Evolutionary conservation across 2,797 vertebrate species (phyloP).

Genomic region (Darevskia mixta): DNA sequence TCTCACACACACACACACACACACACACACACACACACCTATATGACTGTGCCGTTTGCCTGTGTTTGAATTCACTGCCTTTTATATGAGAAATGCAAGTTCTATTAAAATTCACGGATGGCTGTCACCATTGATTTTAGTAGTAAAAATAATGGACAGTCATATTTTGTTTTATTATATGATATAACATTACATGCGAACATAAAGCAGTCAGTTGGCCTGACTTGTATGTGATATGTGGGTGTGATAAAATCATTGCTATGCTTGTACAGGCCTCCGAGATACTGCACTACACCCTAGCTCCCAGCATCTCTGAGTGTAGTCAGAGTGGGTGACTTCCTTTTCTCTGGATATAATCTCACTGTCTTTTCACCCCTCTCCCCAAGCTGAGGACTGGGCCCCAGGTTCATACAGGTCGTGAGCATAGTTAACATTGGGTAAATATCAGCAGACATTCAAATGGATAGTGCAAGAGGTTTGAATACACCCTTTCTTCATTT

Average conservation of each 20-base stretch:
- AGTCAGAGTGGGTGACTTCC: background rate
- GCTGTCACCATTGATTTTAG: conserved; percentile 60
- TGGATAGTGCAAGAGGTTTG: background rate
- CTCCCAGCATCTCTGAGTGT: background rate
- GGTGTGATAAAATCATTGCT: conserved; percentile 30
- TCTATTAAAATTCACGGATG: conserved; percentile 59
- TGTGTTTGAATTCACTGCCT: conserved; percentile 53
- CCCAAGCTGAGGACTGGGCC: background rate
- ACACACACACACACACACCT: background rate
- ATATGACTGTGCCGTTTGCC: background rate
- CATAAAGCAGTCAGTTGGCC: conserved; percentile 46
- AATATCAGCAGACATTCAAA: background rate
- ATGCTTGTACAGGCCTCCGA: background rate
- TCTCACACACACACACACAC: background rate
- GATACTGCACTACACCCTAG: background rate
- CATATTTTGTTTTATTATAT: conserved; percentile 53
- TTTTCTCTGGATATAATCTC: background rate
- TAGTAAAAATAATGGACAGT: conserved; percentile 69
- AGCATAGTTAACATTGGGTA: background rate
- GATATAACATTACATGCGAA: conserved; percentile 34
- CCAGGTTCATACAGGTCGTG: background rate
- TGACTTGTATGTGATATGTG: conserved; percentile 25
- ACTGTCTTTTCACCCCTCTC: background rate
- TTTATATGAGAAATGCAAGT: conserved; percentile 64
- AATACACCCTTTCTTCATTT: background rate